Base-by-base conservation (phyloP, 2,888 invertebrate genomes). In the Dascillus cervinus region DNA sequence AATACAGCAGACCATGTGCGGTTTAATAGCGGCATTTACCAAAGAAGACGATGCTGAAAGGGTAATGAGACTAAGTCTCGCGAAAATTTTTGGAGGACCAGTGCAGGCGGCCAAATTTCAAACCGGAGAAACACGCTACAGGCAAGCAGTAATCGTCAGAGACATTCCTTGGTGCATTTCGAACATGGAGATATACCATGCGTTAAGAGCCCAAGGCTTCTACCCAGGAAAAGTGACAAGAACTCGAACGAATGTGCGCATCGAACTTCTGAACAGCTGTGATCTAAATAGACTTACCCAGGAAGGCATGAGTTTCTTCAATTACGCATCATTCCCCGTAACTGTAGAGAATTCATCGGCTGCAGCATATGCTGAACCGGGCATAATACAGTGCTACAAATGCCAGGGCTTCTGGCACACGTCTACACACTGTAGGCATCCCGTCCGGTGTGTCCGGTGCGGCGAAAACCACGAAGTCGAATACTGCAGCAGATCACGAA, bases 391-490 rank as follows among this genome's bases (percentile, higher is more conserved):
- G 39, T 70, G 71, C 39, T 71, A 66, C 46, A 62, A 67, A 1
- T 71, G 71, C 43, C 71, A 71, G 53, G 70, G 71, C 2, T 71
- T 71, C 47, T 71, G 71, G 70, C 71, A 72, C 46, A 65, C 70
- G 3, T 70, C 71, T 0, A 67, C 66, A 6, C 66, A 69, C 37
- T 58, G 58, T 25, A 41, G 38, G 3, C 34, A 40, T 11, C 23
- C 31, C 8, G 34, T 37, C 3, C 59, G 71, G 8, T 71, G 72
- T 47, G 71, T 71, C 1, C 58, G 71, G 3, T 72, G 72, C 42
- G 71, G 72, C 0, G 71, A 67, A 25, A 60, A 64, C 8, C 72
- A 72, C 41, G 66, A 64, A 36, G 68, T 71, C 3, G 66, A 69
- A 33, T 62, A 64, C 32, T 72, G 71, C 34, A 61, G 66, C 0